Evolutionary conservation across 2,113 vertebrate species (phyloP), one percentile per base, ranked within the genome.

Genomic region (Toxostoma redivivum): DNA sequence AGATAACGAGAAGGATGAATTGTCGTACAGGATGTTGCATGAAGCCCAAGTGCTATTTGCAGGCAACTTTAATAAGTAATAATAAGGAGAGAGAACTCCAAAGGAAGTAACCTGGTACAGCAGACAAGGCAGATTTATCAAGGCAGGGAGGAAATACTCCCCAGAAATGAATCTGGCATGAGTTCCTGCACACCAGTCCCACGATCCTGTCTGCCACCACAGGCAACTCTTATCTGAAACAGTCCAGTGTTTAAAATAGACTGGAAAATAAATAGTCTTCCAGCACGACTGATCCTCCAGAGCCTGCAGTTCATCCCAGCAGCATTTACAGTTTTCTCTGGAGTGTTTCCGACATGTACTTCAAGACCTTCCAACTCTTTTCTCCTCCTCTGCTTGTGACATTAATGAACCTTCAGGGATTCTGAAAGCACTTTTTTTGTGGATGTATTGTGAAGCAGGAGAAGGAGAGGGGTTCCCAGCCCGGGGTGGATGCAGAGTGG

Each of bases 191-290:
- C 95, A 96, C 96, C 95, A 98, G 96, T 98, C 97, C 97, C 97
- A 98, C 97, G 97, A 97, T 97, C 98, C 96, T 97, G 96, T 97
- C 97, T 97, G 97, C 97, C 96, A 98, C 98, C 88, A 90, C 96
- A 98, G 96, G 96, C 97, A 97, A 82, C 90, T 95, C 97, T 98
- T 98, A 98, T 98, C 98, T 98, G 96, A 95, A 96, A 96, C 97
- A 97, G 97, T 95, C 97, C 97, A 95, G 95, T 96, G 97, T 98
- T 97, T 97, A 97, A 97, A 97, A 98, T 98, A 98, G 97, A 97
- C 97, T 97, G 95, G 92, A 97, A 97, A 97, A 97, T 97, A 98
- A 97, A 97, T 97, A 97, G 93, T 96, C 91, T 97, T 97, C 91
- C 91, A 97, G 91, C n/a, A 25, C 71, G 44, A 95, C 96, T 96